Conservation (phyloP, 2,888 invertebrate genomes). For the Esperia sulphurella region DNA sequence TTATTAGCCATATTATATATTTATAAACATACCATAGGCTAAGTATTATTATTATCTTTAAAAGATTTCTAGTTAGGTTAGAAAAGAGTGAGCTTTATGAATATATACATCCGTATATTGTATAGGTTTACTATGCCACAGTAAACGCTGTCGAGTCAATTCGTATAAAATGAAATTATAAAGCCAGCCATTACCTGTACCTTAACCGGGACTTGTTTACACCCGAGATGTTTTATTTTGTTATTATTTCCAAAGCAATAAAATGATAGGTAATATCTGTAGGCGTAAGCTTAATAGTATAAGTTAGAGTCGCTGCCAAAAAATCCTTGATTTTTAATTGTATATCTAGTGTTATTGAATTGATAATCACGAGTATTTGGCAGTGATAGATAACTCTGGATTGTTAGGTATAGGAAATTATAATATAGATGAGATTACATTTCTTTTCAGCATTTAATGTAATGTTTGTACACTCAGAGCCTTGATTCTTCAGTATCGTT, state of each 20-base stretch:
- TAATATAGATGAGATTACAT: slow-evolving; percentile 52
- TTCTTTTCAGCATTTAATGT: slow-evolving; percentile 65
- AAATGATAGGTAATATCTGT: slow-evolving; percentile 45
- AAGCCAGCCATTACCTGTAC: slow-evolving; percentile 69
- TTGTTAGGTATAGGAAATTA: slow-evolving; percentile 31
- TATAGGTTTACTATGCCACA: slow-evolving; percentile 47
- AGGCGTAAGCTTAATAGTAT: slow-evolving; percentile 65
- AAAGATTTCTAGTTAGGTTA: slow-evolving; percentile 73
- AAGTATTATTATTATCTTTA: slow-evolving; percentile 74
- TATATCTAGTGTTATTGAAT: slow-evolving; percentile 41
- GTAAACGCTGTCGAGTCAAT: slow-evolving; percentile 52
- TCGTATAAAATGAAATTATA: slow-evolving; percentile 52
- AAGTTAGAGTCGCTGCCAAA: slow-evolving; percentile 64
- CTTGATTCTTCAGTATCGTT: slow-evolving; percentile 3
- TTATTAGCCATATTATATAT: slow-evolving; percentile 77
- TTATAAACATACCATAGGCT: slow-evolving; percentile 79
- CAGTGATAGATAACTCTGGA: slow-evolving; percentile 51
- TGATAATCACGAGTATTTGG: slow-evolving; percentile 48
- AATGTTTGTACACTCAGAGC: slow-evolving; percentile 3
- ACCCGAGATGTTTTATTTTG: slow-evolving; percentile 55
- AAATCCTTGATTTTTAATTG: slow-evolving; percentile 34
- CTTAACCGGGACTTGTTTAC: slow-evolving; percentile 43
- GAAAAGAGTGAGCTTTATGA: slow-evolving; percentile 75
- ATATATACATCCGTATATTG: slow-evolving; percentile 57
- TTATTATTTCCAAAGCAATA: slow-evolving; percentile 74